Conservation (phyloP, 2,797 vertebrate genomes). For the Xenopus petersii region DNA sequence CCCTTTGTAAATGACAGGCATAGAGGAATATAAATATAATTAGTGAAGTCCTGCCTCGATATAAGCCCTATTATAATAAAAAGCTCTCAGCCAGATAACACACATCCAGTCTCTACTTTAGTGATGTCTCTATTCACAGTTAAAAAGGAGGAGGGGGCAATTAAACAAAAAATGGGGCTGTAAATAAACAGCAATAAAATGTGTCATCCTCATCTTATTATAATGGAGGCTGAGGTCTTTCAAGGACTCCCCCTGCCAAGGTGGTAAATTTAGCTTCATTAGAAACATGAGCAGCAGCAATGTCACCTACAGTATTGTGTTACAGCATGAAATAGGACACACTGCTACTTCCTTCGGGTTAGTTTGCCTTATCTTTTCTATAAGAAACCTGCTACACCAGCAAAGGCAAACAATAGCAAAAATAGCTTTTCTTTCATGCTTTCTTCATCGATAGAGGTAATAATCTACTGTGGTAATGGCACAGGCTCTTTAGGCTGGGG, state of each 20-base stretch:
- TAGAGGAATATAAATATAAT: neutral
- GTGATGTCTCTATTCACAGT: neutral
- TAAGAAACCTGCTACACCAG: too few relatives aligned
- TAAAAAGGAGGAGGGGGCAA: neutral
- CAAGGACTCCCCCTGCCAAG: too few relatives aligned
- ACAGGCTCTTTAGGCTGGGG: too few relatives aligned
- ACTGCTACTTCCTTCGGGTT: too few relatives aligned
- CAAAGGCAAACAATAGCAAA: too few relatives aligned
- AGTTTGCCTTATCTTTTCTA: too few relatives aligned
- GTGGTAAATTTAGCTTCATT: neutral
- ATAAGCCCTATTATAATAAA: conserved; percentile 10
- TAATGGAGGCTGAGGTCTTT: neutral
- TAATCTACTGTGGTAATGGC: too few relatives aligned
- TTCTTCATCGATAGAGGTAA: too few relatives aligned
- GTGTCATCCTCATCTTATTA: neutral
- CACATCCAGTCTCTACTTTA: neutral
- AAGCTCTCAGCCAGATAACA: neutral
- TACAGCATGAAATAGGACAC: neutral
- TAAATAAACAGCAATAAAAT: neutral
- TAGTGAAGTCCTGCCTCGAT: conserved; percentile 18
- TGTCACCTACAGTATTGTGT: neutral
- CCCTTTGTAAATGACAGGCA: conserved; percentile 23
- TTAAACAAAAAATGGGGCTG: neutral
- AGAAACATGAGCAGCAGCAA: neutral
- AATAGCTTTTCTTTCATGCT: too few relatives aligned